A percentile compares a stretch with the other conserved stretches of the same genome.
Evolutionary conservation across 2,888 invertebrate genomes (phyloP).

Genomic region (Aphodius sticticus): DNA sequence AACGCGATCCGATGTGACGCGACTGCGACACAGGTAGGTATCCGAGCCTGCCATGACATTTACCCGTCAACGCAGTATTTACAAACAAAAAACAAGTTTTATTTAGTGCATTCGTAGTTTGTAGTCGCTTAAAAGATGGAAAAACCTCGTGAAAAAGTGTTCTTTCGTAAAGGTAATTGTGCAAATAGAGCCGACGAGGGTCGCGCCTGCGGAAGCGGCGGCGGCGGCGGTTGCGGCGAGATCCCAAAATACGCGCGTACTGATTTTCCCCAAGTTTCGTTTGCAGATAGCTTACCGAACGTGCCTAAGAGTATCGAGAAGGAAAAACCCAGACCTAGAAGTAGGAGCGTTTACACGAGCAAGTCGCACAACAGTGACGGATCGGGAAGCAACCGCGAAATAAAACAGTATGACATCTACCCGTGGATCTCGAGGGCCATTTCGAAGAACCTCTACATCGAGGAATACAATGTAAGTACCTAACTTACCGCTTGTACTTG

Average conservation of each 20-base stretch:
- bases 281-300: slow-evolving; percentile 56
- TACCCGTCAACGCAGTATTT: not conserved
- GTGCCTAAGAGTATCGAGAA: slow-evolving; percentile 52
- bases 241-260: slow-evolving; percentile 5
- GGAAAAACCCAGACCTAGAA: slow-evolving; percentile 67
- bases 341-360: slow-evolving; percentile 69
- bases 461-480: slow-evolving; percentile 58
- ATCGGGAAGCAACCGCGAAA: slow-evolving; percentile 65
- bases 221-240: too few relatives aligned
- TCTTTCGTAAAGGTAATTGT: slow-evolving; percentile 57
- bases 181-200: not conserved
- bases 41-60: not conserved
- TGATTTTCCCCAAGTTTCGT: slow-evolving; percentile 41
- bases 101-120: slow-evolving; percentile 13
- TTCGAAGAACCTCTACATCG: slow-evolving; percentile 67
- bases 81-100: slow-evolving; percentile 24
- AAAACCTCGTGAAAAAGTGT: slow-evolving; percentile 52
- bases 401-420: slow-evolving; percentile 64
- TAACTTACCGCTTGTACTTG: slow-evolving; percentile 5
- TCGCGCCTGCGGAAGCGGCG: too few relatives aligned
- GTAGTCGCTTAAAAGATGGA: slow-evolving; percentile 41
- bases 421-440: slow-evolving; percentile 68
- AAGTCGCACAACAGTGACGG: slow-evolving; percentile 72
- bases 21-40: not conserved
- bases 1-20: too few relatives aligned